Evolutionary conservation across 2,888 invertebrate genomes (phyloP), one percentile per base, ranked within the genome.

Genomic region (Eretmocerus hayati): DNA sequence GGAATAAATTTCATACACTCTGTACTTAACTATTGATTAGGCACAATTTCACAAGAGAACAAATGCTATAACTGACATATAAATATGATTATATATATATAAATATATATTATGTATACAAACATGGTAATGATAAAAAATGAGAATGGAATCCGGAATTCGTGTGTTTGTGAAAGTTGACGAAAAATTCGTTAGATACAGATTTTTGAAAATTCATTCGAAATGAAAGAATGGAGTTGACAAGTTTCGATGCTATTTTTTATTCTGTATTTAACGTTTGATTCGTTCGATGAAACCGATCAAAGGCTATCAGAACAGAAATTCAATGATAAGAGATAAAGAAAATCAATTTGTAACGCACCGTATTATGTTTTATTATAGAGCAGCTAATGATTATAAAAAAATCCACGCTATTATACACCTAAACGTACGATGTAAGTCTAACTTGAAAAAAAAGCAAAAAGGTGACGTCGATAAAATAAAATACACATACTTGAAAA

Each of bases 21-120:
- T 64, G 66, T 67, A 67, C 67, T 67, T 67, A 66, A 66, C 56
- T 62, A 59, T 54, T 56, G 59, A 62, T 56, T 57, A 56, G 52
- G 37, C 31, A 57, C 45, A 42, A 50, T 44, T 42, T 45, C 48
- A 45, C 21, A 56, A 59, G 56, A 61, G 59, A 61, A 58, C 58
- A 60, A 62, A 56, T 23, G 54, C 48, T 42, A 43, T 50, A 44
- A 50, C 38, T 42, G 44, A 52, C 35, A 51, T 50, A 41, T 55
- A 54, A 47, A 52, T 38, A 55, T 47, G 42, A 43, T 50, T 46
- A 50, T 41, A 45, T 47, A 52, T 36, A 51, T 50, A 41, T 55
- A 54, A 47, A 52, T 38, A 56, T 58, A 56, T 52, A 59, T 59
- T 5, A 36, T 48, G 46, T 56, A 54, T 58, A 59, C 58, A 61